Percentiles rank a stretch among this genome's conserved stretches.
Conservation (phyloP, 2,113 vertebrate genomes). For the Clarias macrocephalus region DNA sequence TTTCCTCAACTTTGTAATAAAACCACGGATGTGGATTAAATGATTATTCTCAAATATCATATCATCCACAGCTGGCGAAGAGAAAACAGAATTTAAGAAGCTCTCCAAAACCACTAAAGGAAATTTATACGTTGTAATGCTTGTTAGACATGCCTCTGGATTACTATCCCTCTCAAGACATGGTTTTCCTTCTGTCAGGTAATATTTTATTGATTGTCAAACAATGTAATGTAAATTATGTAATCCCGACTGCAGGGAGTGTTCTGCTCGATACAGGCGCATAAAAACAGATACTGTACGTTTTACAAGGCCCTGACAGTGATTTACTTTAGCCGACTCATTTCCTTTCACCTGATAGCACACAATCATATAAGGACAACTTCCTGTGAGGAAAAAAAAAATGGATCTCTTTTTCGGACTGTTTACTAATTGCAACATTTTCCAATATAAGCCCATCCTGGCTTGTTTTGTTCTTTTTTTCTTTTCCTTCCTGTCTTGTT, state of each 20-base stretch:
- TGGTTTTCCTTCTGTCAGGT: background rate
- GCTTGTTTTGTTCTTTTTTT: slow-evolving; percentile 29
- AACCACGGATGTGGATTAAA: slow-evolving; percentile 2
- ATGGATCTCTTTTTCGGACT: slow-evolving; percentile 7
- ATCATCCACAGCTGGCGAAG: background rate
- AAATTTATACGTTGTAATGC: background rate
- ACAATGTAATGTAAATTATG: slow-evolving; percentile 4
- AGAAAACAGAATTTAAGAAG: background rate
- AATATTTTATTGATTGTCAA: background rate
- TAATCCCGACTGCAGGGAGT: slow-evolving; percentile 15
- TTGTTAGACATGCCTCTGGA: background rate
- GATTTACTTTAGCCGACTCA: slow-evolving; percentile 31
- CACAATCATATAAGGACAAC: background rate
- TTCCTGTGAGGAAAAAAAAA: background rate
- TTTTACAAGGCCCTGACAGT: slow-evolving; percentile 7
- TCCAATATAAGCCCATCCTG: slow-evolving; percentile 46
- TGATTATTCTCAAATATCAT: slow-evolving; percentile 7
- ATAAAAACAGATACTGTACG: background rate
- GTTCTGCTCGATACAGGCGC: background rate
- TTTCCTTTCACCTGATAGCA: slow-evolving; percentile 43
- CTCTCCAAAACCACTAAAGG: background rate
- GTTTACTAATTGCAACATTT: slow-evolving; percentile 50
- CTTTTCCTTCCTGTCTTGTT: slow-evolving; percentile 25
- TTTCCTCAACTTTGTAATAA: background rate
- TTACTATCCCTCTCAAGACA: background rate